Conservation (phyloP, 2,888 invertebrate genomes). For the Lithosia quadra region DNA sequence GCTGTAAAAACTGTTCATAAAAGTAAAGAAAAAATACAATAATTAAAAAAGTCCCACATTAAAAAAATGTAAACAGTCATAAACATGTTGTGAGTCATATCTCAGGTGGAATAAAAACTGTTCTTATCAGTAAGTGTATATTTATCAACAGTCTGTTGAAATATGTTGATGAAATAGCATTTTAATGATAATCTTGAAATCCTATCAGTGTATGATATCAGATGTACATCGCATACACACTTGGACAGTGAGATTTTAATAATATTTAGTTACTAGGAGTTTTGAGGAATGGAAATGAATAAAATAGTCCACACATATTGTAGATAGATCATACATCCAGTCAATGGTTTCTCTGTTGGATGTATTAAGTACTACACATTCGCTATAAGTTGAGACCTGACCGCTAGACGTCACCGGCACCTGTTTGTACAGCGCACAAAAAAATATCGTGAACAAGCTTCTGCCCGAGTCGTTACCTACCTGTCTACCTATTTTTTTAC, state of each 20-base stretch:
- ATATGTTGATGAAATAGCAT: not conserved
- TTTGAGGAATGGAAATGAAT: too few species aligned
- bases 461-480: too few species aligned
- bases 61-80: not conserved
- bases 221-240: not conserved
- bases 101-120: not conserved
- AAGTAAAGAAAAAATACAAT: not conserved
- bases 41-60: not conserved
- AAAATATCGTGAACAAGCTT: too few species aligned
- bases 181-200: not conserved
- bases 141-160: constrained; percentile 4
- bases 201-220: not conserved
- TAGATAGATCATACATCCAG: too few species aligned
- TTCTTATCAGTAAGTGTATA: not conserved
- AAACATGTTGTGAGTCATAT: not conserved
- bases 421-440: too few species aligned
- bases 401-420: too few species aligned
- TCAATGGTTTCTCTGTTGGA: too few species aligned
- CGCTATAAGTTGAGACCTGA: too few species aligned
- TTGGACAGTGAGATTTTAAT: not conserved
- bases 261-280: too few species aligned
- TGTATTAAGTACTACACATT: too few species aligned
- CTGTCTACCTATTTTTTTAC: too few species aligned
- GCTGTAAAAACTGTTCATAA: not conserved
- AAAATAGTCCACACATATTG: too few species aligned